Conservation (phyloP, 2,113 vertebrate species). For the Bubalus kerabau region DNA sequence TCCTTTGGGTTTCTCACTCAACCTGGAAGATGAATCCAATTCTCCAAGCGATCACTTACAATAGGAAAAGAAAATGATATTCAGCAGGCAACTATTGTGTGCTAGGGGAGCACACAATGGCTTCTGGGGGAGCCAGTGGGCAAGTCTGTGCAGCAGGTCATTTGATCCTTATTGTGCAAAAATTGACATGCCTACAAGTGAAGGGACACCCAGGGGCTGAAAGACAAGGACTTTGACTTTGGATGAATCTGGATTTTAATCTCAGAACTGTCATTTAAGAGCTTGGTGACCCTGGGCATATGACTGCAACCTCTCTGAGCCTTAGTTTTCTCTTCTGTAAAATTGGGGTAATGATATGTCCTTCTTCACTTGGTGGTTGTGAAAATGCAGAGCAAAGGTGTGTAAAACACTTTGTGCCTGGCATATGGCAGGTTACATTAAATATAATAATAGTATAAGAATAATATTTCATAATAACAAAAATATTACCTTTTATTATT, state of each 20-base stretch:
- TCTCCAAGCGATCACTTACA: not conserved
- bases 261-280: not conserved
- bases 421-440: rapidly evolving
- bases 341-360: not conserved
- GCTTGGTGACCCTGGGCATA: not conserved
- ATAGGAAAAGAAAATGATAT: not conserved
- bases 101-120: not conserved
- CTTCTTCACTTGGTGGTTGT: not conserved
- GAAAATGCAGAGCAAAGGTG: not conserved
- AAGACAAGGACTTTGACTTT: not conserved
- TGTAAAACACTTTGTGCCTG: not conserved
- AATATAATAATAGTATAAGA: not conserved
- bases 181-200: rapidly evolving
- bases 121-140: rapidly evolving
- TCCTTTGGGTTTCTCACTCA: not conserved
- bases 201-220: not conserved
- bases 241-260: not conserved
- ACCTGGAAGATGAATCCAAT: not conserved
- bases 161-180: not conserved
- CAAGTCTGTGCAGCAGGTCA: too few species aligned
- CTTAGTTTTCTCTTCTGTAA: not conserved
- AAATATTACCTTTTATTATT: not conserved
- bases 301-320: not conserved
- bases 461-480: not conserved
- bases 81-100: not conserved